phyloP scores from a whole-genome alignment of 2,797 vertebrate species.

The Limosa lapponica region DNA sequence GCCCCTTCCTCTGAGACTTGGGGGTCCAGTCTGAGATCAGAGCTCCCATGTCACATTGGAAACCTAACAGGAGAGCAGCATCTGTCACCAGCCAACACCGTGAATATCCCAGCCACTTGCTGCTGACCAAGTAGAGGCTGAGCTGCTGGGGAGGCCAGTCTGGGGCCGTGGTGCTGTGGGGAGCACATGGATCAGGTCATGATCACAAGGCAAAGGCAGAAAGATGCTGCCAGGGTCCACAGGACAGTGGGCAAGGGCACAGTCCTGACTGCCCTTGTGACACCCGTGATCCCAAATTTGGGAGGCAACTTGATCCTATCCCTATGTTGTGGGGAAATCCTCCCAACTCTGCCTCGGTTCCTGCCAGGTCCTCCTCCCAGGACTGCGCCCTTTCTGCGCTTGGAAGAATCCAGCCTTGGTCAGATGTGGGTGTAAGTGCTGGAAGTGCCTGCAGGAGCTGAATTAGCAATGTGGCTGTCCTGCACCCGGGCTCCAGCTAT shows the following conservation, averaged over 20 bases:
- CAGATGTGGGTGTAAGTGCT: not conserved
- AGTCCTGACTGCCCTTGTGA: not conserved
- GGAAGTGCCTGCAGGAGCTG: not conserved
- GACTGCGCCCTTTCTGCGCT: not conserved
- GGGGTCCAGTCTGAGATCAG: not conserved
- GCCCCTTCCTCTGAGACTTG: not conserved
- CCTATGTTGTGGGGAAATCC: not conserved
- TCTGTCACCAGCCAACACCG: not conserved
- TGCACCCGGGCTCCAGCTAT: fast-evolving
- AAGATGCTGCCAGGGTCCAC: not conserved
- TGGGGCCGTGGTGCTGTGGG: not conserved
- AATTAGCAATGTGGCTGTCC: not conserved
- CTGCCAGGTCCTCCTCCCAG: not conserved
- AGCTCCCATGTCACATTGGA: not conserved
- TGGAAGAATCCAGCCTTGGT: not conserved
- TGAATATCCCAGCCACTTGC: not conserved
- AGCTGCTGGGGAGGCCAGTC: not conserved
- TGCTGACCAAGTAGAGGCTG: not conserved
- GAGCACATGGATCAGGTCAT: not conserved
- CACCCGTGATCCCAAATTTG: not conserved
- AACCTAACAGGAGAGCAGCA: not conserved
- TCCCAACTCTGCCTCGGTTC: not conserved
- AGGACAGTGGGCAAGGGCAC: not conserved
- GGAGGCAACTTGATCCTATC: not conserved
- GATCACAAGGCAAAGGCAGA: not conserved